phyloP scores from a whole-genome alignment of 2,888 invertebrate genomes.

The Allygus modestus region DNA sequence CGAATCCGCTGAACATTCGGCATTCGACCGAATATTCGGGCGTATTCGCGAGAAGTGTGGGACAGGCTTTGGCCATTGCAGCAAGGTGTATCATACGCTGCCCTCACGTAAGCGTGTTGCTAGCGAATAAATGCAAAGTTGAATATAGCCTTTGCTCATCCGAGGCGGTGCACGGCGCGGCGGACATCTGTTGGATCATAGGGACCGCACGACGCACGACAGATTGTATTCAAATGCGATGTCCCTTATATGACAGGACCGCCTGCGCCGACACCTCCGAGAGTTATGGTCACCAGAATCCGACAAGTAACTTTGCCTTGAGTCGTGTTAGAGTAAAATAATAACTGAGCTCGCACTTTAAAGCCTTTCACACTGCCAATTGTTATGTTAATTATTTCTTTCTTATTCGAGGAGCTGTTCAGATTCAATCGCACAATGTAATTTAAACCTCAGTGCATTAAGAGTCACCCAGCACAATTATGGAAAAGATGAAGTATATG shows the following conservation, averaged over 20 bases:
- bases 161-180: background rate
- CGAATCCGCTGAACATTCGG: too few species aligned
- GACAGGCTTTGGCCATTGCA: too few species aligned
- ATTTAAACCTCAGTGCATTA: too few species aligned
- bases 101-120: too few species aligned
- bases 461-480: too few species aligned
- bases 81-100: too few species aligned
- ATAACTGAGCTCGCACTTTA: background rate
- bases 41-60: too few species aligned
- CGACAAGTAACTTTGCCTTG: background rate
- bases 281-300: background rate
- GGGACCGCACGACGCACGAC: background rate
- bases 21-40: too few species aligned
- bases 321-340: background rate
- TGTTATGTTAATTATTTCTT: background rate
- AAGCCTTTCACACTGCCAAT: too few species aligned
- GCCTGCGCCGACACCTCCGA: background rate
- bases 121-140: too few species aligned
- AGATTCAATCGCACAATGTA: background rate
- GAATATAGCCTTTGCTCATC: too few species aligned
- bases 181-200: background rate
- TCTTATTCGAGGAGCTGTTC: background rate
- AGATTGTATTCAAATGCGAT: slow-evolving; percentile 33
- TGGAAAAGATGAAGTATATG: too few species aligned
- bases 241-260: background rate